A percentile compares a stretch with the other conserved stretches of the same genome.
Conservation (phyloP, 1,140 invertebrate genomes). For the Metopolophium dirhodum region DNA sequence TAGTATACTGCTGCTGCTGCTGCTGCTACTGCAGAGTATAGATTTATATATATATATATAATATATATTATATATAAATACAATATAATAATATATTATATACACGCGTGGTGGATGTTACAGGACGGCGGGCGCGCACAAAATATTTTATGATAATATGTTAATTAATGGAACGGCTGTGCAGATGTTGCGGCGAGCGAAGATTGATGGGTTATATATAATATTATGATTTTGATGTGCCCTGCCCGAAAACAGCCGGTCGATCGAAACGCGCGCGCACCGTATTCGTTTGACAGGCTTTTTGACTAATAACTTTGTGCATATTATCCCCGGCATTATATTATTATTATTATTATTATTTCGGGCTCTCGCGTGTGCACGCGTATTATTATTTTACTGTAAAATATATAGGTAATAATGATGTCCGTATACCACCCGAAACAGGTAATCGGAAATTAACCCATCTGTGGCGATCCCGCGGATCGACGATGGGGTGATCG, state of each 20-base stretch:
- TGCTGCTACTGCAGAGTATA: not conserved
- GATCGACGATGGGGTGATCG: not conserved
- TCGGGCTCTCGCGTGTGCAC: not conserved
- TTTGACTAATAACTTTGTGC: conserved; percentile 54
- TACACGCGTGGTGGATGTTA: not conserved
- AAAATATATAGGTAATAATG: too few species aligned
- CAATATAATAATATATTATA: conserved; percentile 19
- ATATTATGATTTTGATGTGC: conserved; percentile 51
- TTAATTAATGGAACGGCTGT: conserved; percentile 55
- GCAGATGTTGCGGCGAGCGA: conserved; percentile 40
- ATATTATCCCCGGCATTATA: conserved; percentile 21
- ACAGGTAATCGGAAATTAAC: not conserved
- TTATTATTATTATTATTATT: not conserved
- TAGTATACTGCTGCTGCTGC: not conserved
- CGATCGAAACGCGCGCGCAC: conserved; percentile 22
- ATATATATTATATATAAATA: not conserved
- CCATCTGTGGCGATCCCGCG: not conserved
- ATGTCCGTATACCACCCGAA: not conserved
- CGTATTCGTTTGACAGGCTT: conserved; percentile 46
- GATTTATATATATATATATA: not conserved
- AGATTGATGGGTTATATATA: conserved; percentile 50
- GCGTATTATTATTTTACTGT: not conserved
- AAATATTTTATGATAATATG: conserved; percentile 55
- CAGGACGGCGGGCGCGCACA: not conserved
- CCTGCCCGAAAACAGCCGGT: conserved; percentile 51